phyloP scores from a whole-genome alignment of 2,888 invertebrate genomes.

The Tenthredo mesomela region DNA sequence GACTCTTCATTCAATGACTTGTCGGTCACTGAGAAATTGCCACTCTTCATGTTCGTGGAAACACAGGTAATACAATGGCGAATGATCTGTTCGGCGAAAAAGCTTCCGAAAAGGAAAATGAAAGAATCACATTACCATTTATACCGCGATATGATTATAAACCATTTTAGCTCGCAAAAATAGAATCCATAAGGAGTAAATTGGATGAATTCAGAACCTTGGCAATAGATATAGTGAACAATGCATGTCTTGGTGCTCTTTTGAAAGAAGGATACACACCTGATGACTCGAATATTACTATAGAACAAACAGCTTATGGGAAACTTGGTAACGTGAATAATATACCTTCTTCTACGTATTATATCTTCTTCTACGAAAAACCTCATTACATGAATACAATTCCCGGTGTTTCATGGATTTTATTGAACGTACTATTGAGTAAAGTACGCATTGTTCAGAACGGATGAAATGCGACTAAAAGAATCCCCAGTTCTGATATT shows the following conservation, averaged over 20 bases:
- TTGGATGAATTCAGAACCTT: conserved; percentile 79
- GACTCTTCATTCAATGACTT: conserved; percentile 83
- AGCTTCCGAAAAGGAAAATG: not conserved
- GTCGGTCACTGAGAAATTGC: conserved; percentile 78
- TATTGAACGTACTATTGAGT: not conserved
- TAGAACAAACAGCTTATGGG: conserved; percentile 71
- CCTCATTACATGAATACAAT: not conserved
- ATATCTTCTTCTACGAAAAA: not conserved
- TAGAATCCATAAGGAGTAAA: conserved; percentile 76
- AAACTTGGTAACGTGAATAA: conserved; percentile 64
- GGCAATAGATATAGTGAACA: conserved; percentile 82
- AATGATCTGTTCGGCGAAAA: not conserved
- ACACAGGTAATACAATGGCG: conserved; percentile 80
- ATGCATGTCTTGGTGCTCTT: conserved; percentile 88
- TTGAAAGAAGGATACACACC: conserved; percentile 88
- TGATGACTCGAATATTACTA: conserved; percentile 83
- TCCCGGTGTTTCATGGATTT: not conserved
- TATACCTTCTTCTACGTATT: not conserved
- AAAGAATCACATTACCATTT: not conserved
- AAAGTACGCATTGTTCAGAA: not conserved
- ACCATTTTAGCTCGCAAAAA: conserved; percentile 75
- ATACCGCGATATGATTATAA: conserved; percentile 71
- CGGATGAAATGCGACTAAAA: too few relatives aligned
- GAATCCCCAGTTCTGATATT: not conserved
- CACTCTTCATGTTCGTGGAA: conserved; percentile 86